Evolutionary conservation across 2,113 vertebrate genomes (phyloP), one percentile per base, ranked within the genome.

Genomic region (Morone chrysops): DNA sequence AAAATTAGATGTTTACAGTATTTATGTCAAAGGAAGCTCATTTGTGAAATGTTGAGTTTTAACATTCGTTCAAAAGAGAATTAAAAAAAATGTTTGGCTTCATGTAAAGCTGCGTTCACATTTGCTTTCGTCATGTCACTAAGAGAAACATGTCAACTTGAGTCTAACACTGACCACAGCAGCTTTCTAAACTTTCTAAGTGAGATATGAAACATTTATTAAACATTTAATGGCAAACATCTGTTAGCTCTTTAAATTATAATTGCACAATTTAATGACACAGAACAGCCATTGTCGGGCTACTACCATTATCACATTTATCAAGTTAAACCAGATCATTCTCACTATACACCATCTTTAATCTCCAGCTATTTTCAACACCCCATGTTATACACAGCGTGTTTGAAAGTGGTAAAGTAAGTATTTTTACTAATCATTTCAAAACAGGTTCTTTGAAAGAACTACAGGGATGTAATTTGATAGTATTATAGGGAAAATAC

Each of bases 191-290:
- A 67, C 41, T 9, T 5, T 41, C 22, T 13, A 20, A 8, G 10
- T n/a, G 14, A 51, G 12, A 67, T 25, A n/a, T 67, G 54, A 5
- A 20, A 18, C 38, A 36, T 71, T 14, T 54, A 43, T 13, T 43
- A 14, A 6, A 36, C 10, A 22, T 6, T 20, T 41, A 14, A n/a
- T 11, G 8, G 3, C 16, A 25, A 50, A 66, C 50, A 59, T 54
- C 36, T 43, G 18, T 68, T 22, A 78, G 54, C 38, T 62, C 69
- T 61, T 78, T 1, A 38, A 54, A 43, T 10, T 25, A 54, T 6
- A 14, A 70, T 31, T 83, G 68, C 73, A 78, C 68, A 72, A 67
- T 3, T 25, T 60, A 43, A 2, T 4, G 22, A 38, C 8, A 40
- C 2, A 68, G 11, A 68, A 22, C n/a, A 65, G 38, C 2, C 47